A percentile compares a stretch with the other conserved stretches of the same genome.
phyloP scores from a whole-genome alignment of 2,113 vertebrate species.

The Pelusios castaneus region DNA sequence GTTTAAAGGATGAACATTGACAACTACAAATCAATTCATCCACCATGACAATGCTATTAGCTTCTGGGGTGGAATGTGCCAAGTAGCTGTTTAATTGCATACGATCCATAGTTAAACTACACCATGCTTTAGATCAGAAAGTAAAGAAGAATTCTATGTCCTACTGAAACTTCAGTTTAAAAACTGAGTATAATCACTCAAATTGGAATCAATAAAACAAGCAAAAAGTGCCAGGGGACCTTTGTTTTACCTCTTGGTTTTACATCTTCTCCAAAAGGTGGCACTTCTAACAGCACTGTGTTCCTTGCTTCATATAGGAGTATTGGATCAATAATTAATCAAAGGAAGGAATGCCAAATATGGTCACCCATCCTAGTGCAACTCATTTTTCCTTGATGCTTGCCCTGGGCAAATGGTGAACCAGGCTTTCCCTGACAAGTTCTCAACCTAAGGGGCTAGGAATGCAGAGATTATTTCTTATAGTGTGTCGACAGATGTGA shows the following conservation, averaged over 20 bases:
- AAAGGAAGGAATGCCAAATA: neutral
- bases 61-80: neutral
- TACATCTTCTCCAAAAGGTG: neutral
- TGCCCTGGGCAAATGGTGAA: neutral
- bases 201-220: neutral
- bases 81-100: neutral
- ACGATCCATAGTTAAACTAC: fast-evolving
- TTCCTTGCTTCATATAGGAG: neutral
- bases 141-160: neutral
- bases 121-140: too few relatives aligned
- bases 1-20: neutral
- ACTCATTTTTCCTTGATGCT: too few relatives aligned
- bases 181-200: neutral
- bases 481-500: too few relatives aligned
- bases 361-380: neutral
- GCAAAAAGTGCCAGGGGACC: neutral
- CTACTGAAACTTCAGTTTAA: neutral
- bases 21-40: neutral
- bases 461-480: neutral
- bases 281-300: neutral
- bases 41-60: neutral
- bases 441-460: fast-evolving
- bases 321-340: neutral
- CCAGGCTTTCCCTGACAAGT: neutral
- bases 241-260: neutral